Percentiles rank a stretch among this genome's conserved stretches.
Evolutionary conservation across 2,797 vertebrate species (phyloP).

Genomic region (Caiman crocodilus): DNA sequence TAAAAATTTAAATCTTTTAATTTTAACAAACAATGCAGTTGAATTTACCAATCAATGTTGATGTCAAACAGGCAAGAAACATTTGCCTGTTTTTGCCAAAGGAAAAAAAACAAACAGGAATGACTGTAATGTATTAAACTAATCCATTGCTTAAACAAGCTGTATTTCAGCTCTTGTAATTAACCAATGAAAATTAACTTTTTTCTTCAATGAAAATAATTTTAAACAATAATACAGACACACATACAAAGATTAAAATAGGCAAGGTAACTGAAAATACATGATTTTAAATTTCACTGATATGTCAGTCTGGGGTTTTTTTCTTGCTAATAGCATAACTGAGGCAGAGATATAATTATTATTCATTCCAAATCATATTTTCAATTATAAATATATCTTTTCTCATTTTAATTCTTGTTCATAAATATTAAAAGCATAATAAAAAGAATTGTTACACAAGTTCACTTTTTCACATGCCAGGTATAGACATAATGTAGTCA

Average conservation of each 20-base stretch:
- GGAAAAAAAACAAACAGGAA: background rate
- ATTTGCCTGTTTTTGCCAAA: background rate
- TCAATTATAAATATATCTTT: constrained; percentile 37
- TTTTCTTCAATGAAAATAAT: constrained; percentile 23
- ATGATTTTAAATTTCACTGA: constrained; percentile 45
- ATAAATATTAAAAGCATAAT: constrained; percentile 67
- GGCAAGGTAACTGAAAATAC: constrained; percentile 39
- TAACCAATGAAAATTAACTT: constrained; percentile 23
- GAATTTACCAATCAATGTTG: background rate
- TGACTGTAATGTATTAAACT: constrained; percentile 17
- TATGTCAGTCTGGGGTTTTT: constrained; percentile 34
- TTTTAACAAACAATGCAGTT: background rate
- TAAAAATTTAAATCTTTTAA: background rate
- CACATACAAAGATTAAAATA: constrained; percentile 28
- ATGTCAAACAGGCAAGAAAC: background rate
- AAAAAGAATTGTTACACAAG: constrained; percentile 34
- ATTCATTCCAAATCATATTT: constrained; percentile 41
- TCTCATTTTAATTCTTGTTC: constrained; percentile 38
- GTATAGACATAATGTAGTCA: constrained; percentile 29
- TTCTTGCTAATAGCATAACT: constrained; percentile 2
- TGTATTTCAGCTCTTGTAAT: constrained; percentile 36
- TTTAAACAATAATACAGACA: constrained; percentile 34
- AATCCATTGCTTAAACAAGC: background rate
- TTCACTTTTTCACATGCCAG: constrained; percentile 24
- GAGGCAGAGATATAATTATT: constrained; percentile 57